Evolutionary conservation across 2,113 vertebrate species (phyloP).

Genomic region (Heterotilapia buettikoferi): DNA sequence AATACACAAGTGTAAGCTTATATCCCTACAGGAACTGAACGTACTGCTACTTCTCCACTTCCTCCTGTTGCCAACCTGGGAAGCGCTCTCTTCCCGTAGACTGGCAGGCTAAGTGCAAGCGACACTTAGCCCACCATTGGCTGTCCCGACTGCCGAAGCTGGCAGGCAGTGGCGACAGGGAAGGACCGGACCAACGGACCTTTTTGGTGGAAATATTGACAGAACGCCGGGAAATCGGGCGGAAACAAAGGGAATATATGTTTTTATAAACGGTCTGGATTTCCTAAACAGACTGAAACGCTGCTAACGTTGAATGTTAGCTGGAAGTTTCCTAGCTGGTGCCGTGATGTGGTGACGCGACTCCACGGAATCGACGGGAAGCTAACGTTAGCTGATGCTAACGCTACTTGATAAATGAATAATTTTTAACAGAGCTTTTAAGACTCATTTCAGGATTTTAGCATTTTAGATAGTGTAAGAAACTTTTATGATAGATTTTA

Average conservation of each 20-base stretch:
- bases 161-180: conserved; percentile 54
- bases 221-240: background rate
- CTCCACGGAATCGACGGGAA: conserved; percentile 36
- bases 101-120: conserved; percentile 1
- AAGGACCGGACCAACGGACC: background rate
- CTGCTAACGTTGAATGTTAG: background rate
- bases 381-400: conserved; percentile 55
- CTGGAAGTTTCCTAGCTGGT: conserved; percentile 33
- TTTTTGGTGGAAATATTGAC: background rate
- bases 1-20: background rate
- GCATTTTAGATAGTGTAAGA: background rate
- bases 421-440: background rate
- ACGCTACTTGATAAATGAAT: conserved; percentile 6
- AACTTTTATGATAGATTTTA: background rate
- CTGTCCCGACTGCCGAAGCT: conserved; percentile 56
- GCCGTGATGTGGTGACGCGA: conserved; percentile 66
- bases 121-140: conserved; percentile 29
- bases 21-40: background rate
- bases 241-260: background rate
- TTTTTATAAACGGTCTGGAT: background rate
- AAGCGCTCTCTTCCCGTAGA: background rate
- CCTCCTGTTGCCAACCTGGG: conserved; percentile 11
- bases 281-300: background rate
- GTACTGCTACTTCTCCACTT: background rate
- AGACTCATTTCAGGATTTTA: background rate